Conservation (phyloP, 1,140 invertebrate genomes). For the Trachelipus rathkii region DNA sequence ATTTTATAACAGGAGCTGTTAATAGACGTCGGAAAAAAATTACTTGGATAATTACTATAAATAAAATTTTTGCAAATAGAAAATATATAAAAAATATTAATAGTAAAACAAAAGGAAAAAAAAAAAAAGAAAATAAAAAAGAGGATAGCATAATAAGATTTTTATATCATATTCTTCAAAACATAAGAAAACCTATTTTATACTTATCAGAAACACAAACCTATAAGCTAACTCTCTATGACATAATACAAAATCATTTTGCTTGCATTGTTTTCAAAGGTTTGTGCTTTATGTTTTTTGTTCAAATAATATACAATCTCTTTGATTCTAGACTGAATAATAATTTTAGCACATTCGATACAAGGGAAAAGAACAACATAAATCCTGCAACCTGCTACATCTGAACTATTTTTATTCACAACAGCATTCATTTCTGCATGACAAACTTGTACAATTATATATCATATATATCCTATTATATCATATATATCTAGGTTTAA, state of each 20-base stretch:
- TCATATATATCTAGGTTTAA: too few species aligned
- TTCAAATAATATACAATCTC: slow-evolving; percentile 54
- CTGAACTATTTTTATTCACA: slow-evolving; percentile 58
- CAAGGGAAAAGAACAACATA: slow-evolving; percentile 59
- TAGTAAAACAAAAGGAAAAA: too few species aligned
- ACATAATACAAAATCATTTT: slow-evolving; percentile 42
- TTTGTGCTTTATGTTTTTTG: slow-evolving; percentile 51
- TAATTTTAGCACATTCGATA: slow-evolving; percentile 61
- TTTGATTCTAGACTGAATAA: slow-evolving; percentile 58
- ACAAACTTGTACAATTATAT: slow-evolving; percentile 53
- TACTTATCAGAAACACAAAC: slow-evolving; percentile 20
- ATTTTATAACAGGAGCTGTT: too few species aligned
- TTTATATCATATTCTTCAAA: too few species aligned
- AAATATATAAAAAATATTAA: too few species aligned
- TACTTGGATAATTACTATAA: too few species aligned
- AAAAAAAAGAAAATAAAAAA: too few species aligned
- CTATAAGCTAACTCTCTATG: slow-evolving; percentile 33
- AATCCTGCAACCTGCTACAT: slow-evolving; percentile 55
- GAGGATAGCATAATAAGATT: too few species aligned
- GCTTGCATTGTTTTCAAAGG: slow-evolving; percentile 34
- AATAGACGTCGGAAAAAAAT: too few species aligned
- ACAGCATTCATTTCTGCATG: slow-evolving; percentile 65
- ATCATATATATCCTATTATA: not conserved
- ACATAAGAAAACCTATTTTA: too few species aligned
- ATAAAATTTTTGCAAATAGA: too few species aligned